A percentile compares a stretch with the other conserved stretches of the same genome.
phyloP scores from a whole-genome alignment of 2,113 vertebrate species.

The Paracanthobrama guichenoti region DNA sequence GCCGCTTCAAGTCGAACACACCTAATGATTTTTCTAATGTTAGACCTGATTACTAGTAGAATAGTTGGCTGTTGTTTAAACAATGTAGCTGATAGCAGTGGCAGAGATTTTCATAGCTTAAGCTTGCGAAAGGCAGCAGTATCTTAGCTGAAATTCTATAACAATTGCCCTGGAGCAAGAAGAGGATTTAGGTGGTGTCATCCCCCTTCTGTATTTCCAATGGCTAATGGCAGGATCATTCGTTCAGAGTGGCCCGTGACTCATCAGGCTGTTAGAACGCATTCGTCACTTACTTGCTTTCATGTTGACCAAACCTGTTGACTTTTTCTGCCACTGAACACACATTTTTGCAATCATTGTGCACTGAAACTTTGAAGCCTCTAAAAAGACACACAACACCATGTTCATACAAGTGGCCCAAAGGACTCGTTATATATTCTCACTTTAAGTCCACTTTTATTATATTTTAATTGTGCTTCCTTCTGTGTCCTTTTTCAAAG shows the following conservation, averaged over 20 bases:
- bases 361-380: background rate
- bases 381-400: background rate
- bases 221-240: constrained; percentile 63
- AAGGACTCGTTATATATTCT: background rate
- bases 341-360: background rate
- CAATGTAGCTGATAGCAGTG: background rate
- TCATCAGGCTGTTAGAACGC: background rate
- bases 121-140: constrained; percentile 25
- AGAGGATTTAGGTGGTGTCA: constrained; percentile 68
- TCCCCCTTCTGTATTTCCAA: constrained; percentile 55
- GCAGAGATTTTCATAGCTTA: background rate
- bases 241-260: background rate
- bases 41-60: background rate
- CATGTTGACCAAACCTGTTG: background rate
- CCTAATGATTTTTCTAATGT: background rate
- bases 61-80: background rate
- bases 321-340: background rate
- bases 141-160: constrained; percentile 69
- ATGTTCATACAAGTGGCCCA: background rate
- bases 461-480: background rate
- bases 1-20: too few species aligned
- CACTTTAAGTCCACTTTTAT: background rate
- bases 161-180: constrained; percentile 67
- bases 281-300: background rate
- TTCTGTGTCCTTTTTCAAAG: background rate